phyloP scores from a whole-genome alignment of 2,888 invertebrate genomes.

The Parasteatoda lunata region DNA sequence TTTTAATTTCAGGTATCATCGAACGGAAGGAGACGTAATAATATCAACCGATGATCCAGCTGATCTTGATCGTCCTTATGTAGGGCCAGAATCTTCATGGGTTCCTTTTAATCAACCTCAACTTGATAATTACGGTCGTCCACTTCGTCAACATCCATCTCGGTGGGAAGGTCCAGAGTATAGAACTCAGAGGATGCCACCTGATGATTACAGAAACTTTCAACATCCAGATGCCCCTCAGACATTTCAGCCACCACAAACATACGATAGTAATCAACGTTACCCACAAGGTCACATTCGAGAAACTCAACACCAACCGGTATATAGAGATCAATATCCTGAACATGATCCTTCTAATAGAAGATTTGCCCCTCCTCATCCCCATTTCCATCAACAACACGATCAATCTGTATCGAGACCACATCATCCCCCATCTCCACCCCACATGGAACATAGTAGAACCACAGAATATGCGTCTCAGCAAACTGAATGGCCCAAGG shows the following conservation, averaged over 20 bases:
- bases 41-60: conserved; percentile 33
- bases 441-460: conserved; percentile 1
- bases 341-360: conserved; percentile 34
- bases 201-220: conserved; percentile 29
- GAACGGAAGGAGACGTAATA: conserved; percentile 65
- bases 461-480: neutral
- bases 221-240: conserved; percentile 29
- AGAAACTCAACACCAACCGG: conserved; percentile 24
- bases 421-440: conserved; percentile 1
- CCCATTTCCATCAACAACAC: neutral
- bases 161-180: conserved; percentile 32
- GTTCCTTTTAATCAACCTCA: conserved; percentile 19
- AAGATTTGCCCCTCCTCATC: conserved; percentile 13
- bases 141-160: conserved; percentile 11
- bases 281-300: conserved; percentile 22
- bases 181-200: conserved; percentile 15
- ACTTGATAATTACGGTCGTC: conserved; percentile 18
- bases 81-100: conserved; percentile 35
- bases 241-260: neutral
- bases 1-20: conserved; percentile 47
- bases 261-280: neutral
- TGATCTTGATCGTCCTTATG: conserved; percentile 39
- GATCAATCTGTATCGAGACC: neutral
- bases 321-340: conserved; percentile 40
- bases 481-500: conserved; percentile 1